Conservation (phyloP, 2,113 vertebrate species). For the Hypocryptadius cinnamomeus region DNA sequence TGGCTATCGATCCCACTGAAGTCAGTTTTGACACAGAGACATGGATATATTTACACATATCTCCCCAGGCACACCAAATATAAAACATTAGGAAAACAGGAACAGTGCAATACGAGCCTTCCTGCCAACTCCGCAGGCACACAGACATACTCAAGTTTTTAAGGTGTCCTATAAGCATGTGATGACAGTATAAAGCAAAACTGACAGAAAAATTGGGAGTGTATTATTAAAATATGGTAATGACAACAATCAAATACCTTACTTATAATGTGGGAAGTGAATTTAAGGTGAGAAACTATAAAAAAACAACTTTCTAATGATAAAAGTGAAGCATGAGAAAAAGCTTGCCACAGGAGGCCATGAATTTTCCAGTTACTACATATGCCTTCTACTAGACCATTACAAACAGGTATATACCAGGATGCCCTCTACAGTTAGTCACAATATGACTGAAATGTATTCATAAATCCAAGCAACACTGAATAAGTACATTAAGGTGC, state of each 20-base stretch:
- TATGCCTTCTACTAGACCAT: not conserved
- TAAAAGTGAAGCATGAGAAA: not conserved
- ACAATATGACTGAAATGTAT: not conserved
- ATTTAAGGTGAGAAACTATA: not conserved
- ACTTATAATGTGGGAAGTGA: not conserved
- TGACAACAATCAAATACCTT: not conserved
- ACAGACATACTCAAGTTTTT: not conserved
- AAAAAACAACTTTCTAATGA: not conserved
- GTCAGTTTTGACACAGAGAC: not conserved
- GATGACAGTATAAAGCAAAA: not conserved
- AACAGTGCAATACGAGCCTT: not conserved
- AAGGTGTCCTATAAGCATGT: not conserved
- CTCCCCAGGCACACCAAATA: not conserved
- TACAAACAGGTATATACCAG: not conserved
- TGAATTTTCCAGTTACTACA: not conserved
- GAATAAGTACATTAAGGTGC: not conserved
- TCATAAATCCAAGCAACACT: not conserved
- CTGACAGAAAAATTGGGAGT: not conserved
- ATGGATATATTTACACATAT: not conserved
- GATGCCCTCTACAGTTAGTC: not conserved
- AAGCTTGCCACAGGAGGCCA: not conserved
- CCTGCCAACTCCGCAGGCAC: not conserved
- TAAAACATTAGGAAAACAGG: not conserved
- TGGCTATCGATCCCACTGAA: rapidly evolving
- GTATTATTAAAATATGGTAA: not conserved